A percentile compares a stretch with the other conserved stretches of the same genome.
Conservation (phyloP, 2,888 invertebrate genomes). For the Ametastegia equiseti region DNA sequence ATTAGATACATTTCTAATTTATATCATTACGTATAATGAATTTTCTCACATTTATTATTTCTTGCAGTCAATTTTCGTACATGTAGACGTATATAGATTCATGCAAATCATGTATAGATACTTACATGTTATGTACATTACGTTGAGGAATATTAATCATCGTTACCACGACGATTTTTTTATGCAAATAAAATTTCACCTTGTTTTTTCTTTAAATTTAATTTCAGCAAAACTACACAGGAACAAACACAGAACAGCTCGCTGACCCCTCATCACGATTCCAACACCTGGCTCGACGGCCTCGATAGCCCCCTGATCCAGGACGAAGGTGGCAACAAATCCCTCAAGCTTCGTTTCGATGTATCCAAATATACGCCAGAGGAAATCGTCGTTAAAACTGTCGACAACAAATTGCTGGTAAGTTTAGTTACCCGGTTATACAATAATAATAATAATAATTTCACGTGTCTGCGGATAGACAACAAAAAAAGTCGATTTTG, state of each 20-base stretch:
- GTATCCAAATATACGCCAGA: constrained; percentile 98
- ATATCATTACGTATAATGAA: not conserved
- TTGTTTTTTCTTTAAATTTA: constrained; percentile 44
- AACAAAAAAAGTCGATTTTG: no score
- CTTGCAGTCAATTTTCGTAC: not conserved
- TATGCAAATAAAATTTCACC: not conserved
- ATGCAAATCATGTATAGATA: not conserved
- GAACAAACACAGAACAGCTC: constrained; percentile 80
- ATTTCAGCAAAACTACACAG: constrained; percentile 82
- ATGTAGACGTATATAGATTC: not conserved
- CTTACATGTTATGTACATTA: not conserved
- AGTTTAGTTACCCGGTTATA: constrained; percentile 68
- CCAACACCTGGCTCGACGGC: constrained; percentile 88
- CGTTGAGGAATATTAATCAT: no score
- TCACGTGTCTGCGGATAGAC: no score
- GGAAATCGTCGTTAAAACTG: constrained; percentile 98
- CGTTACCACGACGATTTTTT: no score
- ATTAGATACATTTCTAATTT: not conserved
- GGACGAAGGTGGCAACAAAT: constrained; percentile 95
- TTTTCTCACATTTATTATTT: not conserved
- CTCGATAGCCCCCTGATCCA: constrained; percentile 95
- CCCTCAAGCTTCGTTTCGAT: constrained; percentile 96
- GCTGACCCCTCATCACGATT: constrained; percentile 71
- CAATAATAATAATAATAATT: not conserved
- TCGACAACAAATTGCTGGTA: constrained; percentile 97